Conservation (phyloP, 1,140 invertebrate genomes). For the Halictus rubicundus region DNA sequence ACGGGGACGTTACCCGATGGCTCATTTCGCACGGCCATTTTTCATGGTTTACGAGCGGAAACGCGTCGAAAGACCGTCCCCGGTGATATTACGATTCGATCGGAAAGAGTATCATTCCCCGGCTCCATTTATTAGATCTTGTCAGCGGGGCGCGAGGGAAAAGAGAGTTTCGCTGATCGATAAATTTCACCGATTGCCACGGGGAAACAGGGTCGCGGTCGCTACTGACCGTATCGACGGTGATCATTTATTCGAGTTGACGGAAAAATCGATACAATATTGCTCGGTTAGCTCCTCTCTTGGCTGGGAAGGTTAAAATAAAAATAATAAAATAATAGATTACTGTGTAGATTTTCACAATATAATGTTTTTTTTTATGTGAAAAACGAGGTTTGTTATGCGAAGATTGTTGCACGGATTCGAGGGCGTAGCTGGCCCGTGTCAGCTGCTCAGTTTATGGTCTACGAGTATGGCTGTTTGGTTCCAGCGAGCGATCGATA, state of each 20-base stretch:
- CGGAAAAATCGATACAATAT: constrained; percentile 28
- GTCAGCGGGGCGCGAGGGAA: background rate
- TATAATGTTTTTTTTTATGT: too few species aligned
- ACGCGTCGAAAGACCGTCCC: background rate
- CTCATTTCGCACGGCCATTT: background rate
- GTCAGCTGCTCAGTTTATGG: background rate
- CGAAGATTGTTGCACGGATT: background rate
- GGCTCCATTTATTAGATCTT: constrained; percentile 4
- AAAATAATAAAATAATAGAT: too few species aligned
- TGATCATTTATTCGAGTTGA: constrained; percentile 39
- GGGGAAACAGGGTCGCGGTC: constrained; percentile 35
- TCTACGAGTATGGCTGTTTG: background rate
- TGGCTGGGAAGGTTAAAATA: too few species aligned
- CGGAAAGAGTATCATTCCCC: constrained; percentile 8
- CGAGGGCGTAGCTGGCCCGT: constrained; percentile 20
- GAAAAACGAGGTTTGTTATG: too few species aligned
- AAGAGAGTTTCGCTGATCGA: constrained; percentile 9
- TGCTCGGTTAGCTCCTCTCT: too few species aligned
- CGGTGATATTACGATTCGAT: background rate
- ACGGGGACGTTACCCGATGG: background rate
- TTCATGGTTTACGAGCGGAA: constrained; percentile 8
- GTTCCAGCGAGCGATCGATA: background rate
- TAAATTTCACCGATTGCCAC: constrained; percentile 25
- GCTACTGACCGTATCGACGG: constrained; percentile 47
- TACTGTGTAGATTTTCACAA: too few species aligned